These are phyloP conservation scores for Hirtodrosophila alboralis DNA, from an alignment of 2,888 invertebrate species.

Conservation along the genomic window DNA sequence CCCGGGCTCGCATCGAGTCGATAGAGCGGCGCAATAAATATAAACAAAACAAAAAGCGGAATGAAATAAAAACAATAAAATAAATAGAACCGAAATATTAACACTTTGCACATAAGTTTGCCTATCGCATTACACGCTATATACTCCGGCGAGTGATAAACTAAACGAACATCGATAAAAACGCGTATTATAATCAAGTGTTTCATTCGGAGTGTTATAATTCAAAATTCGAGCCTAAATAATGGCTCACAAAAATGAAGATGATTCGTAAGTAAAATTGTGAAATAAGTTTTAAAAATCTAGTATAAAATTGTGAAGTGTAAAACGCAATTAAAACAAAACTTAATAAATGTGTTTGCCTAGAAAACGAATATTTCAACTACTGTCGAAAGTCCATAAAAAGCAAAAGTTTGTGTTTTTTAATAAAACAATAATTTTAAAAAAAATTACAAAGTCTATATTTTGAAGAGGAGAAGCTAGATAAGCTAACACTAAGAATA, in stretches of 20 bases:
- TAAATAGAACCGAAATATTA: constrained; percentile 7
- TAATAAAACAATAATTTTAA: no score
- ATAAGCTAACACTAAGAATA: no score
- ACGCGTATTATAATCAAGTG: constrained; percentile 21
- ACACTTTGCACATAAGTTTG: constrained; percentile 31
- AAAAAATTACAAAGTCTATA: no score
- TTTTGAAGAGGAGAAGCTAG: no score
- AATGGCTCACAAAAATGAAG: constrained; percentile 66
- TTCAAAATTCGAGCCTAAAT: constrained; percentile 21
- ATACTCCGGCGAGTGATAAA: constrained; percentile 40
- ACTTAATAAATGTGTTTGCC: background rate
- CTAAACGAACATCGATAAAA: constrained; percentile 23
- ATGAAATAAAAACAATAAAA: background rate
- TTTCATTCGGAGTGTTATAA: background rate
- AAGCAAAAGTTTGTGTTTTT: no score
- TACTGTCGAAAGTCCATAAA: no score
- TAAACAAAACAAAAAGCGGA: constrained; percentile 1
- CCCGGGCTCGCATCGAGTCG: constrained; percentile 69
- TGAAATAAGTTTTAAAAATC: constrained; percentile 2
- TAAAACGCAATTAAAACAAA: background rate
- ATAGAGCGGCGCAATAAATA: constrained; percentile 40
- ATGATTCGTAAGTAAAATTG: constrained; percentile 68
- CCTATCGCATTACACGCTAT: constrained; percentile 24
- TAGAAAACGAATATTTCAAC: background rate
- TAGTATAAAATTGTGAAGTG: constrained; percentile 1